Base-by-base conservation (phyloP, 2,888 invertebrate species). In the Agapetus fuscipes region DNA sequence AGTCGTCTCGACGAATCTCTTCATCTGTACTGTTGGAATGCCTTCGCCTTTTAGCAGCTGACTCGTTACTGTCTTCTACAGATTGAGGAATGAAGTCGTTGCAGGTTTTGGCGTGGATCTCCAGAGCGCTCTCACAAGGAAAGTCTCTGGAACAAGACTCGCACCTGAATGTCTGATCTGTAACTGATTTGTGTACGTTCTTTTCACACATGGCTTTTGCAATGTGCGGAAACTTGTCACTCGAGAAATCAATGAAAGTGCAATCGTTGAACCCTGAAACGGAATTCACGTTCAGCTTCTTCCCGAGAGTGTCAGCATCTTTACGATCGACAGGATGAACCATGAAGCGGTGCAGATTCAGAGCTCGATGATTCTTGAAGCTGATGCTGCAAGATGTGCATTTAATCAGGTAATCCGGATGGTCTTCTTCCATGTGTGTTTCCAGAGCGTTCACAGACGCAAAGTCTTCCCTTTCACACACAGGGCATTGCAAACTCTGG, bases 231-330 rank as follows among this genome's bases (percentile, higher is more conserved):
- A 85, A 87, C 56, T 88, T 88, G 50, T 77, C 76, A 42, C 76
- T 78, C 0, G 86, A 80, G 55, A 86, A 89, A 54, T 87, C 86
- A n/a, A 83, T 74, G 55, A 81, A 83, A 2, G 78, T 77, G 37
- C 81, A 62, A 57, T 87, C 83, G 49, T 77, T 74, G 57, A 80
- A 83, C 11, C 81, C 80, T 2, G 75, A 61, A 30, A 80, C 72
- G 1, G 71, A 64, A 45, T 74, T 74, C 49, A 54, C 48, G 46
- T 54, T 48, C 50, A 49, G 31, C 48, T 45, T 30, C 51, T 58
- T 50, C 48, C 53, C 35, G 4, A 32, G 14, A 3, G 34, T 10
- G 11, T 29, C 33, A 11, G 36, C 39, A 12, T 6, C 54, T 48
- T 10, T 56, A 27, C 58, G 57, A 3, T 58, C 55, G 16, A 49